phyloP scores from a whole-genome alignment of 1,140 invertebrate genomes.

The Dolichoris vasculosae region DNA sequence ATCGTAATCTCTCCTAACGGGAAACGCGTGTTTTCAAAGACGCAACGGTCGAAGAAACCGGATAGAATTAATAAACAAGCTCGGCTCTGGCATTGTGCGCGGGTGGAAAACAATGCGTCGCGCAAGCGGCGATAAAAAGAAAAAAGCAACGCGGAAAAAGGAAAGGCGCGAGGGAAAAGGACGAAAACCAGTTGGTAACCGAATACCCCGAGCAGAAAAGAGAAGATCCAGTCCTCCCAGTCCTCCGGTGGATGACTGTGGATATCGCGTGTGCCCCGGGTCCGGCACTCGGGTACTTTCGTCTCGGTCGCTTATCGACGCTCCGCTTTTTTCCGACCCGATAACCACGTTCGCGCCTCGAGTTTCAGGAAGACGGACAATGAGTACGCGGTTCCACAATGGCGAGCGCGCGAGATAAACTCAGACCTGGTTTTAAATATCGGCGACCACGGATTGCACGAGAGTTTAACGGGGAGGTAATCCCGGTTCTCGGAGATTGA shows the following conservation, averaged over 20 bases:
- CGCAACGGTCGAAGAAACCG: no score
- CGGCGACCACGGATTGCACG: no score
- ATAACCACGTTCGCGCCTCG: constrained; percentile 55
- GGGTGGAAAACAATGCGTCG: no score
- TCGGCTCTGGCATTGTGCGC: no score
- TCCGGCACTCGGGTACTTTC: constrained; percentile 16
- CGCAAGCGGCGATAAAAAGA: no score
- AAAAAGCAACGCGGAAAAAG: no score
- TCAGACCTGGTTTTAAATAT: background rate
- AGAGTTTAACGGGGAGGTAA: background rate
- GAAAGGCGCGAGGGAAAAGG: constrained; percentile 27
- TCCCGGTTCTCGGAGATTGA: background rate
- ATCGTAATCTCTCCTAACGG: no score
- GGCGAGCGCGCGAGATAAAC: background rate
- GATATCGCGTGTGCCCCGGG: background rate
- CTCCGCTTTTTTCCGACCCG: constrained; percentile 49
- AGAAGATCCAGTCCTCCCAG: constrained; percentile 65
- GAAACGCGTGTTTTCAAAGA: no score
- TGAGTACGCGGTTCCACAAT: background rate
- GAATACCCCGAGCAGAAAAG: constrained; percentile 59
- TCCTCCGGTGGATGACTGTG: constrained; percentile 63
- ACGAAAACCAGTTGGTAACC: constrained; percentile 63
- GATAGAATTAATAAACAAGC: no score
- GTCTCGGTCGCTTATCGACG: constrained; percentile 4
- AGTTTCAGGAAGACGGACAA: constrained; percentile 36